Percentiles rank a stretch among this genome's conserved stretches.
Evolutionary conservation across 2,797 vertebrate species (phyloP).

Genomic region (Eupleurogrammus muticus): DNA sequence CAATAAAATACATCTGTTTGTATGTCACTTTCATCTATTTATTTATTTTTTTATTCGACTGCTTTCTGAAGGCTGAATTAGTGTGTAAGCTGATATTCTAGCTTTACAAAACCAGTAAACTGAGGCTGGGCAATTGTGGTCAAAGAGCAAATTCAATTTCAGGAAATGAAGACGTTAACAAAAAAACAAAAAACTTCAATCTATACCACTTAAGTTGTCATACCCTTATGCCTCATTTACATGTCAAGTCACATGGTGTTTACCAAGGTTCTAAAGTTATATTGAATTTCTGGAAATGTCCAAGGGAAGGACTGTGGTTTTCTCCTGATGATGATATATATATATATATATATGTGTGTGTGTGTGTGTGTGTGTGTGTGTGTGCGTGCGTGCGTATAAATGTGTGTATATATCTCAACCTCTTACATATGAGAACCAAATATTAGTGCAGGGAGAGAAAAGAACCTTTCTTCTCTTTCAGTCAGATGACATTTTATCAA

Average conservation of each 20-base stretch:
- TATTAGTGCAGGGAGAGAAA: not conserved
- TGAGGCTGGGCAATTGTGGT: not conserved
- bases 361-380: too few species aligned
- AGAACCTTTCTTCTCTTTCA: conserved; percentile 11
- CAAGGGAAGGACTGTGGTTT: conserved; percentile 14
- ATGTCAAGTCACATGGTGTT: conserved; percentile 39
- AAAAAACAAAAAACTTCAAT: conserved; percentile 9
- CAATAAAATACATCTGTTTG: too few species aligned
- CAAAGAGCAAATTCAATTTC: conserved; percentile 16
- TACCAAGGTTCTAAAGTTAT: conserved; percentile 40
- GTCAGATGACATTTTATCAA: not conserved
- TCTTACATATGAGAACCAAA: conserved; percentile 5
- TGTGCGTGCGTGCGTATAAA: too few species aligned
- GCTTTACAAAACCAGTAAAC: not conserved
- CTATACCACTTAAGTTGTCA: conserved; percentile 17
- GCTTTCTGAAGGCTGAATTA: conserved; percentile 1
- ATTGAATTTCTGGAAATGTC: conserved; percentile 27
- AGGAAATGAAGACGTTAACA: conserved; percentile 14
- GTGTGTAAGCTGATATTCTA: not conserved
- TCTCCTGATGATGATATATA: conserved; percentile 7
- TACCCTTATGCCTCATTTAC: conserved; percentile 36
- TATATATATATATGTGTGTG: too few species aligned
- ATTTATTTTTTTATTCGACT: too few species aligned
- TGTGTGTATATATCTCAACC: too few species aligned
- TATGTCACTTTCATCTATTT: too few species aligned